A percentile compares a stretch with the other conserved stretches of the same genome.
Evolutionary conservation across 1,140 invertebrate species (phyloP).

Genomic region (Drosophila seguyi): DNA sequence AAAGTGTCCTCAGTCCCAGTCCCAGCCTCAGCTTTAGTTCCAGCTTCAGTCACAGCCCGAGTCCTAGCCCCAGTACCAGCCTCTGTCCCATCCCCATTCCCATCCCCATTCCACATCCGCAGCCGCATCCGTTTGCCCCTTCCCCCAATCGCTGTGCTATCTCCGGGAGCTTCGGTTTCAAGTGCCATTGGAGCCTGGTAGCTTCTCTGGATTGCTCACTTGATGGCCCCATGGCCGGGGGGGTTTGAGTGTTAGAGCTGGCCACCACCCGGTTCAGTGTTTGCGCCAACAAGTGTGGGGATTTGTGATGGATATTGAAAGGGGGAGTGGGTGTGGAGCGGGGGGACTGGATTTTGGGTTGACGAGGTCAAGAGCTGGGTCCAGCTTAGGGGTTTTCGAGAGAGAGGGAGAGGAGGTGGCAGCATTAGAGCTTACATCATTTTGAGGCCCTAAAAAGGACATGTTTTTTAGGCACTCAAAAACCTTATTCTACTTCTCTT

Average conservation of each 20-base stretch:
- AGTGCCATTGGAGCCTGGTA: conserved; percentile 39
- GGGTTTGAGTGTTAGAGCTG: neutral
- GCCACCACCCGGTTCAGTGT: conserved; percentile 23
- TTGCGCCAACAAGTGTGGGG: conserved; percentile 41
- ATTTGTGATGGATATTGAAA: neutral
- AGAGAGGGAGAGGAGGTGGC: no score
- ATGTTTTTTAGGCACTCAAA: conserved; percentile 10
- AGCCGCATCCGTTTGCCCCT: conserved; percentile 12
- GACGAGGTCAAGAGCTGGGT: conserved; percentile 30
- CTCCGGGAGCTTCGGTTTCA: conserved; percentile 32
- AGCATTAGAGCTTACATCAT: conserved; percentile 24
- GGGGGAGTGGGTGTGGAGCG: neutral
- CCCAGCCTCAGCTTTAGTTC: no score
- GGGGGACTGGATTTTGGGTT: neutral
- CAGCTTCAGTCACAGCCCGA: no score
- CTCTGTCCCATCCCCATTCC: neutral
- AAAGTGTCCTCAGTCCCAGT: conserved; percentile 70
- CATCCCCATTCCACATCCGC: neutral
- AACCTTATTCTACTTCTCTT: neutral
- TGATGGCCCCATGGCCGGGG: conserved; percentile 44
- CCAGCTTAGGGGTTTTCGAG: neutral
- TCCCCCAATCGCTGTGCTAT: neutral
- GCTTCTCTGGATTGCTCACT: conserved; percentile 62
- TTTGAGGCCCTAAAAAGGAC: conserved; percentile 10
- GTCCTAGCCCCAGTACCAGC: no score